phyloP scores from a whole-genome alignment of 2,888 invertebrate species.

The Fabriciana adippe region DNA sequence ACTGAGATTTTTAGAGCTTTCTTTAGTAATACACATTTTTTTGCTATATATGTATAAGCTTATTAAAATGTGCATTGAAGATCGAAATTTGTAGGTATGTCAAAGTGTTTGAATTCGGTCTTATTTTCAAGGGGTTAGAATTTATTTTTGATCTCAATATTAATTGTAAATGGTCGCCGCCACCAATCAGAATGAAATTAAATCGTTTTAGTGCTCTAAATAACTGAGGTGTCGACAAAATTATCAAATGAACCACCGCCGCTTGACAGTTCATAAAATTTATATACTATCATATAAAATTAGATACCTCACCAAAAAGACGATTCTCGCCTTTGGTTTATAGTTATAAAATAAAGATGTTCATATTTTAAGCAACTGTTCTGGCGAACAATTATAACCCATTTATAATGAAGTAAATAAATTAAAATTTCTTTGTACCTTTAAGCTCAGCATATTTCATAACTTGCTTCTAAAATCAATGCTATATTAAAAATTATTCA shows the following conservation, averaged over 20 bases:
- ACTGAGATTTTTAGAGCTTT: conserved; percentile 75
- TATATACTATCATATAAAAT: conserved; percentile 37
- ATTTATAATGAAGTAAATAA: too few relatives aligned
- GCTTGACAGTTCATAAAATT: conserved; percentile 39
- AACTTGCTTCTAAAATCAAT: not conserved
- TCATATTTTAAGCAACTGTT: conserved; percentile 9
- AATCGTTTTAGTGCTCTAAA: conserved; percentile 32
- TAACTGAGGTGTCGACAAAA: conserved; percentile 39
- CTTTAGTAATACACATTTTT: conserved; percentile 41
- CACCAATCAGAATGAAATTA: conserved; percentile 22
- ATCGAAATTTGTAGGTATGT: too few relatives aligned
- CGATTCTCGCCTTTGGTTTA: conserved; percentile 5
- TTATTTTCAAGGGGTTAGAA: too few relatives aligned
- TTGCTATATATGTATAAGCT: conserved; percentile 36
- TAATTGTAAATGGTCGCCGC: not conserved
- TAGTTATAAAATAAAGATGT: conserved; percentile 20
- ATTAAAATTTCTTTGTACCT: too few relatives aligned
- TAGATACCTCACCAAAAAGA: conserved; percentile 17
- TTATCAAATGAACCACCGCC: conserved; percentile 38
- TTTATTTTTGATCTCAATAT: too few relatives aligned
- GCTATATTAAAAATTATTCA: conserved; percentile 2
- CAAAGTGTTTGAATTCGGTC: too few relatives aligned
- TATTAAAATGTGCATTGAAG: not conserved
- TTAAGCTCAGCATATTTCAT: not conserved
- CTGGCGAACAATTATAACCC: not conserved